Conservation (phyloP, 2,888 invertebrate genomes). For the Liopterus haemorrhoidalis region DNA sequence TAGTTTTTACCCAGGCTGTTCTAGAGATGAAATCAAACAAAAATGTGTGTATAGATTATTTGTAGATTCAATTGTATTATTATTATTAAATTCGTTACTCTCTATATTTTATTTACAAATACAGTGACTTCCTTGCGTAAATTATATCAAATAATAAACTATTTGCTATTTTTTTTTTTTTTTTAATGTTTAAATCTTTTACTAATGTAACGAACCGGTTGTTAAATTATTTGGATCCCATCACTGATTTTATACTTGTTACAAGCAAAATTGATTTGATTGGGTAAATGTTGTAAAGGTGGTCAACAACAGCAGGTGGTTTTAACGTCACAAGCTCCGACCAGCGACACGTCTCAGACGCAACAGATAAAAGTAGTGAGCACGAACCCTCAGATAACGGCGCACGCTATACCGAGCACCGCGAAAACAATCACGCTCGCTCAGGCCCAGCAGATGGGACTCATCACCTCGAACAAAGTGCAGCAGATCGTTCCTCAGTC, state of each 20-base stretch:
- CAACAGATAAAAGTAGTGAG: constrained; percentile 29
- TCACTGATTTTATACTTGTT: constrained; percentile 1
- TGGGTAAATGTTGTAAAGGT: background rate
- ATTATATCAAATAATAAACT: no score
- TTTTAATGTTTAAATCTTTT: no score
- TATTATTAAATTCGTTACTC: no score
- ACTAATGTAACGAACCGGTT: no score
- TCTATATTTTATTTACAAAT: no score
- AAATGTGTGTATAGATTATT: no score
- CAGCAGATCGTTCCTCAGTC: constrained; percentile 49
- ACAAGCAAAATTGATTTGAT: constrained; percentile 9
- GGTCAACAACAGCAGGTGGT: constrained; percentile 11
- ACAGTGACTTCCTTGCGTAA: no score
- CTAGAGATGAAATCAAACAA: no score
- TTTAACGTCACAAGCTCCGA: constrained; percentile 20
- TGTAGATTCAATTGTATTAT: no score
- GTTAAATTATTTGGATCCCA: no score
- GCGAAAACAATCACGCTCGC: constrained; percentile 60
- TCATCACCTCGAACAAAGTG: constrained; percentile 48
- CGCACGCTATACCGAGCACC: constrained; percentile 40
- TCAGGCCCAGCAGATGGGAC: constrained; percentile 59
- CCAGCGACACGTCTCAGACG: constrained; percentile 18
- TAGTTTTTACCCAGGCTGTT: no score
- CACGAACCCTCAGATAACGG: constrained; percentile 32
- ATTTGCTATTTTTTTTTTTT: no score